A percentile compares a stretch with the other conserved stretches of the same genome.
These are phyloP conservation scores for Chiridota heheva DNA, from an alignment of 35 echinoderm and acorn worm species.

Conservation along the genomic window DNA sequence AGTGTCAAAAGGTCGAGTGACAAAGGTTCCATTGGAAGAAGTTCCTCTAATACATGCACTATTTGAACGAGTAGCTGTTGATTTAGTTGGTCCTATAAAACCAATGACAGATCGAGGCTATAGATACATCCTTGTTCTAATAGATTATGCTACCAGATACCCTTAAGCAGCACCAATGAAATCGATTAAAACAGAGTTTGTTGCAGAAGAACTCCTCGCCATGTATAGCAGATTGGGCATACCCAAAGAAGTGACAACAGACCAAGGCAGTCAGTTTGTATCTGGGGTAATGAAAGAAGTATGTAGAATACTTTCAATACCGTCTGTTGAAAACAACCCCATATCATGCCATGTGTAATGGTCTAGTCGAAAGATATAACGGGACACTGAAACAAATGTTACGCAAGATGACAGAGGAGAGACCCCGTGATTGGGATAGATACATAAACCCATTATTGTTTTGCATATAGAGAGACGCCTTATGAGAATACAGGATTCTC, in stretches of 20 bases:
- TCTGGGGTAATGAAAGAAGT: constrained; percentile 48
- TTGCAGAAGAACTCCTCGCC: constrained; percentile 49
- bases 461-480: too few relatives aligned
- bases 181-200: constrained; percentile 25
- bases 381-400: too few relatives aligned
- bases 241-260: constrained; percentile 46
- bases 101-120: constrained; percentile 38
- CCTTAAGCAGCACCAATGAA: constrained; percentile 51
- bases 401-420: too few relatives aligned
- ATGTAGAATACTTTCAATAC: constrained; percentile 46
- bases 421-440: too few relatives aligned
- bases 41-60: constrained; percentile 45
- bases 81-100: constrained; percentile 51
- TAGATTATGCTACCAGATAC: constrained; percentile 70
- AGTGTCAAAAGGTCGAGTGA: constrained; percentile 42
- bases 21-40: constrained; percentile 38
- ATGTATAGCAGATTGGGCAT: constrained; percentile 53
- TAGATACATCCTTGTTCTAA: constrained; percentile 46
- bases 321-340: constrained; percentile 25
- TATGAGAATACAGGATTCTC: too few relatives aligned
- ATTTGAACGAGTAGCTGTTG: constrained; percentile 56
- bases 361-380: too few relatives aligned
- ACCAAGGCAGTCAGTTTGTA: constrained; percentile 46
- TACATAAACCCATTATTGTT: too few relatives aligned
- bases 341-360: constrained; percentile 53